phyloP scores from a whole-genome alignment of 2,797 vertebrate species.

The Epinephelus coioides region DNA sequence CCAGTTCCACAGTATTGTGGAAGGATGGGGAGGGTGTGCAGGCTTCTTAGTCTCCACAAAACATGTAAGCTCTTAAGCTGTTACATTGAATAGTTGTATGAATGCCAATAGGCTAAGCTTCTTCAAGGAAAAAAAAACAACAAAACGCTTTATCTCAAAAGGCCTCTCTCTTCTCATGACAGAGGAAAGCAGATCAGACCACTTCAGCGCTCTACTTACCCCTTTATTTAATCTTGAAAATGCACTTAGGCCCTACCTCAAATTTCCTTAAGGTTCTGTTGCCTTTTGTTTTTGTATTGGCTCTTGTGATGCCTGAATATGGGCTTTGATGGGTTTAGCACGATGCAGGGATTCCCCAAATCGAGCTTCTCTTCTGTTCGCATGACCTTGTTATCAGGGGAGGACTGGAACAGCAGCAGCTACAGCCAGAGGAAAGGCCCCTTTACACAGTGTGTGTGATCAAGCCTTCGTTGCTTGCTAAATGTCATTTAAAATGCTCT shows the following conservation, averaged over 20 bases:
- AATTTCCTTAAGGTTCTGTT: slow-evolving; percentile 5
- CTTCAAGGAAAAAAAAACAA: slow-evolving; percentile 20
- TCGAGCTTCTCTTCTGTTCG: slow-evolving; percentile 1
- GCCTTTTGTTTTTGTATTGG: not conserved
- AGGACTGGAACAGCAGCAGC: not conserved
- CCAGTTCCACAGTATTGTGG: slow-evolving; percentile 4
- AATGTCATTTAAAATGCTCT: not conserved
- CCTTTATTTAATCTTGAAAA: slow-evolving; percentile 3
- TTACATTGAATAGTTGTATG: slow-evolving; percentile 31
- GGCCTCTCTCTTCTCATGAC: slow-evolving; percentile 17
- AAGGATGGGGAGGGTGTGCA: not conserved
- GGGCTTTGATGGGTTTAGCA: not conserved
- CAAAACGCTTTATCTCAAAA: slow-evolving; percentile 17
- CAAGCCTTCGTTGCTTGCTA: not conserved
- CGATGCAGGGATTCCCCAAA: slow-evolving; percentile 23
- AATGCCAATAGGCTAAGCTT: slow-evolving; percentile 44
- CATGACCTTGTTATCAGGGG: slow-evolving; percentile 15
- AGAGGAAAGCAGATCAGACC: slow-evolving; percentile 6
- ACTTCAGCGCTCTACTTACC: slow-evolving; percentile 8
- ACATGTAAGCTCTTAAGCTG: slow-evolving; percentile 45
- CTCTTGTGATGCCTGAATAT: slow-evolving; percentile 5
- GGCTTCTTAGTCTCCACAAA: slow-evolving; percentile 18
- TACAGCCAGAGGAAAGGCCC: not conserved
- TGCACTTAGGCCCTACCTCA: not conserved
- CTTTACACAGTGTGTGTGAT: not conserved